These are phyloP conservation scores for Oceanites oceanicus DNA, from an alignment of 2,113 vertebrate species.

Conservation along the genomic window DNA sequence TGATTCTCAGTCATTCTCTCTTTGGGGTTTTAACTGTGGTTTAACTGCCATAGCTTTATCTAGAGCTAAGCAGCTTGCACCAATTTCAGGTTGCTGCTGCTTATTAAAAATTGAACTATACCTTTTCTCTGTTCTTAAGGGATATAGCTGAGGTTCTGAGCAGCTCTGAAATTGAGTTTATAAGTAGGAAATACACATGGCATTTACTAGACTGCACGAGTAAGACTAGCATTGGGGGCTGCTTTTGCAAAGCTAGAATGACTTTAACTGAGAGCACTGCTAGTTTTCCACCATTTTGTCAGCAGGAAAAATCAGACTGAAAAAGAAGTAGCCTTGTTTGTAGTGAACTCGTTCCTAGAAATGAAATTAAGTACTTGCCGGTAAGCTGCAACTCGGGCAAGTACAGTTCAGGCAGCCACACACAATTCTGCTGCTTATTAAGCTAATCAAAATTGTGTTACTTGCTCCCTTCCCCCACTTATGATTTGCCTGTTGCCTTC, in stretches of 20 bases:
- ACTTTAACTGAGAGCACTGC: not conserved
- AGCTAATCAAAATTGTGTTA: not conserved
- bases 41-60: constrained; percentile 38
- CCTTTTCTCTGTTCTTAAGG: constrained; percentile 27
- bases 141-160: constrained; percentile 11
- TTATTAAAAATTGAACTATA: constrained; percentile 45
- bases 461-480: not conserved
- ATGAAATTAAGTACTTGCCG: not conserved
- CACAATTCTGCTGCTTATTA: not conserved
- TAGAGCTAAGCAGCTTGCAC: constrained; percentile 31
- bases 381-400: not conserved
- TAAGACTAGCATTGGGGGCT: not conserved
- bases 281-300: constrained; percentile 1
- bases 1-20: not conserved
- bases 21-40: constrained; percentile 46
- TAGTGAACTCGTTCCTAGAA: not conserved
- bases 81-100: constrained; percentile 39
- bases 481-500: not conserved
- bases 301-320: not conserved
- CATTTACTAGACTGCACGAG: not conserved
- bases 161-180: not conserved
- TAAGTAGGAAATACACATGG: not conserved
- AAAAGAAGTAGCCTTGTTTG: not conserved
- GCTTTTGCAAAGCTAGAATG: not conserved
- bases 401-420: not conserved